Base-by-base conservation (phyloP, 2,888 invertebrate species). In the Dynastes tityus region DNA sequence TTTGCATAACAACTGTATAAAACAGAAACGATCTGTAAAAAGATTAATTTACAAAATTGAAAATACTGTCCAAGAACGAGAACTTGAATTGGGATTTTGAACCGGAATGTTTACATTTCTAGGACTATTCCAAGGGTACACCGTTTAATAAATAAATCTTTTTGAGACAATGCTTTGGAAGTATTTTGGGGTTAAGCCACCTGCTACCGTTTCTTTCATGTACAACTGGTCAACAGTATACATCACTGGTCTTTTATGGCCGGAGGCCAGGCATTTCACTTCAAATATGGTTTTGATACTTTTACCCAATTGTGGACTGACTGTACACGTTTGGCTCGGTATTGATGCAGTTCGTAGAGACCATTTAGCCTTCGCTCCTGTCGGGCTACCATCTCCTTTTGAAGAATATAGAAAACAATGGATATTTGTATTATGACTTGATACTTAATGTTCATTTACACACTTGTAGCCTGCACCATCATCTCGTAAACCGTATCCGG, bases 241-340 rank as follows among this genome's bases (percentile, higher is more conserved):
- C 13, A 27, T 53, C 6, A 53, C 6, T 9, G 76, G 65, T 58
- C 76, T 65, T n/a, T 49, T 11, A 16, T 76, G n/a, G 29, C 4
- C 65, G 3, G 13, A 11, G 5, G 55, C 55, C 8, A 0, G 1
- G 27, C 76, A 76, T 37, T 65, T 16, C 8, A 76, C 27, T 8
- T 37, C n/a, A 45, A 65, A 76, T 6, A 65, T 8, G n/a, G 76
- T 76, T 40, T 53, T 65, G 11, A 76, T 55, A 53, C 65, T 67
- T n/a, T 49, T 65, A 13, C 76, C 76, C 6, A 1, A 2, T 45
- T 40, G n/a, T 5, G 76, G 76, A 4, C n/a, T 40, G 13, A 67
- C 11, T 27, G 8, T 37, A 27, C 76, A 76, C 11, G 8, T 32
- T 53, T 76, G 32, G 3, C 4, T 37, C 2, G 65, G 65, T 11